Base-by-base conservation (phyloP, 2,797 vertebrate genomes). In the Lithobates pipiens region DNA sequence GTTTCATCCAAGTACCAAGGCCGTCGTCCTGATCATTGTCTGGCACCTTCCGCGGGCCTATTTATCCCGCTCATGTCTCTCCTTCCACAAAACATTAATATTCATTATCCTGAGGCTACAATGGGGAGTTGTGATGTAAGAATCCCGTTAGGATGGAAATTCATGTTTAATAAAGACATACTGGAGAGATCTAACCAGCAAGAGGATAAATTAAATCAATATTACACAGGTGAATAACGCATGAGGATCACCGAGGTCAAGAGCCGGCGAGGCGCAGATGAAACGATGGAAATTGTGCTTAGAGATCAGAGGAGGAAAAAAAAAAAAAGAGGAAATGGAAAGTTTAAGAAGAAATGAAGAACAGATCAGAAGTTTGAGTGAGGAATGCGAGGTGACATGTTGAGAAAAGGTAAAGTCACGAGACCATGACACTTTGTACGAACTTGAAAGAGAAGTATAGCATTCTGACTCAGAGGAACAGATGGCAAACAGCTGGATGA, bases 341-440 rank as follows among this genome's bases (percentile, higher is more conserved):
- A 74, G 69, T 70, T 61, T 77, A 77, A 72, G 42, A 86, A 77
- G 63, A 61, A 85, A 84, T 18, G 34, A 39, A 80, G 67, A 61
- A 61, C 54, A 70, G 88, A 89, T 88, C 87, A 85, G 57, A 77
- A 83, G 83, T 85, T 68, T 85, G n/a, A 34, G 71, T 74, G 79
- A 89, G 89, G 76, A 89, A 89, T 84, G n/a, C 69, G 34, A 85
- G 88, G 83, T 70, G 80, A 89, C 87, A 88, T 54, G 44, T 88
- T 0, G 9, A 88, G 78, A 88, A 67, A 90, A 88, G 36, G 46
- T 86, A 70, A 90, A 88, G 83, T 88, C 50, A 76, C 76, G 88
- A 77, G 42, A 77, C 25, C 85, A 18, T 78, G 89, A 86, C 73
- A 76, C 0, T 86, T 84, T 83, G 83, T 87, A 80, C 72, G 85